These are phyloP conservation scores for Sakesphorus luctuosus DNA, from an alignment of 2,113 vertebrate genomes.

Conservation along the genomic window DNA sequence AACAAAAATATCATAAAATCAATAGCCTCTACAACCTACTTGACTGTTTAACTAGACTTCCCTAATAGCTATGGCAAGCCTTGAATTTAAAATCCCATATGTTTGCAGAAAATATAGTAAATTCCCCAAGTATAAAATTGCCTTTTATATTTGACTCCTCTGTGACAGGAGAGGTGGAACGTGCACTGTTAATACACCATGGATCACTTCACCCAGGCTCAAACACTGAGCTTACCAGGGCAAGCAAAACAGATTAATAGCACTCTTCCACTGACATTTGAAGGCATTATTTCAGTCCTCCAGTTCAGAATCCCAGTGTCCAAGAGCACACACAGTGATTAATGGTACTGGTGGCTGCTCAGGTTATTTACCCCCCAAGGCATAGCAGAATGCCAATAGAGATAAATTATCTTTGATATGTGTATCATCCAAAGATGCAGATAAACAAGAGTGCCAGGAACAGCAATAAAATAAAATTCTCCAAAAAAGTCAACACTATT, in stretches of 20 bases:
- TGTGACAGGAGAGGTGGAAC: background rate
- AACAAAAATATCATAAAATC: background rate
- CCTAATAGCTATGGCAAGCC: background rate
- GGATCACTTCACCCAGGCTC: background rate
- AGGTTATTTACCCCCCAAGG: background rate
- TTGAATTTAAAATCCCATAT: background rate
- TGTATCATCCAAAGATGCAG: background rate
- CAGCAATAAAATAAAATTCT: background rate
- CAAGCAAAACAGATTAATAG: background rate
- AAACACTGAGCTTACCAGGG: background rate
- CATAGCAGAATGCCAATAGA: background rate
- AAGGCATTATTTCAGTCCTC: background rate
- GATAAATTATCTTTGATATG: background rate
- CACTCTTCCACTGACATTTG: background rate
- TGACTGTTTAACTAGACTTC: background rate
- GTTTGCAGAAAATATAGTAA: background rate
- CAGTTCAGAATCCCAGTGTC: background rate
- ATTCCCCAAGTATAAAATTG: background rate
- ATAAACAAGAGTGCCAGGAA: background rate
- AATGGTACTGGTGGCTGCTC: background rate
- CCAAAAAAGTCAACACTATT: background rate
- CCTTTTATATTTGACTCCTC: background rate
- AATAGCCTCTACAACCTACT: background rate
- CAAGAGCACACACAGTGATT: background rate
- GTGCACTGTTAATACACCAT: accelerated